Base-by-base conservation (phyloP, 1,140 invertebrate species). In the Bombus breviceps region DNA sequence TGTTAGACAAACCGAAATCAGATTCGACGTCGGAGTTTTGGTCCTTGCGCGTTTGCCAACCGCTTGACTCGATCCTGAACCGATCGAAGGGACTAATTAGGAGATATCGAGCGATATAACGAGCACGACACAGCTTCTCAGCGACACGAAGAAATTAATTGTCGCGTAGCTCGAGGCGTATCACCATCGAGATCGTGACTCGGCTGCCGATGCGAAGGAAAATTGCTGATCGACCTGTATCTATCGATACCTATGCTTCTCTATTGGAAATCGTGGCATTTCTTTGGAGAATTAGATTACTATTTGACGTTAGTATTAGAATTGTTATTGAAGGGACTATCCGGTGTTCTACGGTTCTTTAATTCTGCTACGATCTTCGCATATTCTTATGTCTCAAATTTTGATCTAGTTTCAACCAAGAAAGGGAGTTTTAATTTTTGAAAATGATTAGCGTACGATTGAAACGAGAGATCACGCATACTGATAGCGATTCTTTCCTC, bases 61-160 rank as follows among this genome's bases (percentile, higher is more conserved):
- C 66, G 34, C 34, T 32, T 32, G 82, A 83, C 80, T 64, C 66
- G 25, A n/a, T 37, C 72, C 10, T 47, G 25, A 53, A 6, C 57
- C 41, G 74, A 89, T 89, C 87, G 43, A 66, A 47, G 68, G 28
- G 57, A 75, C 85, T 90, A 90, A 90, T 90, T 90, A 89, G 80
- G 15, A 89, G 88, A 90, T 89, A 90, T 84, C 75, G 87, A 73
- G 73, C 84, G 68, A 32, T 41, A 59, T 88, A 85, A 85, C 83
- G 88, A 82, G 18, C n/a, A 62, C 41, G 66, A 66, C 41, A 18
- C 1, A 34, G 43, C 47, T 57, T 64, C 76, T 68, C 53, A 62
- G 66, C 74, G 62, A 47, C 86, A 47, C 66, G 83, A 89, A 86
- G 88, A 89, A 89, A 89, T 89, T 89, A 86, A 89, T 89, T 89